Conservation (phyloP, 2,113 vertebrate species). For the Phylloscopus trochilus region DNA sequence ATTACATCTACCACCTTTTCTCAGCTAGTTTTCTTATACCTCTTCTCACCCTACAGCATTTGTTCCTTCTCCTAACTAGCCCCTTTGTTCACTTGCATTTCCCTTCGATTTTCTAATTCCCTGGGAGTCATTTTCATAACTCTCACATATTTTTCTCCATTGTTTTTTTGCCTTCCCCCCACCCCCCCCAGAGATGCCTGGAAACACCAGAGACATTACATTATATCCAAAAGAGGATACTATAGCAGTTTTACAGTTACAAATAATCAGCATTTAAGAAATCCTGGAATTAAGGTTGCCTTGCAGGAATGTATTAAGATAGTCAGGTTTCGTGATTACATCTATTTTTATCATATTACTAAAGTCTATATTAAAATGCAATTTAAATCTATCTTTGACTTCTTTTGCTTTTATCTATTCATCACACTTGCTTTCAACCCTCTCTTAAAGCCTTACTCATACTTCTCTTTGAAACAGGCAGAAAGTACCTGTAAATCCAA, state of each 20-base stretch:
- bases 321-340: conserved; percentile 6
- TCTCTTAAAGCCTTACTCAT: conserved; percentile 26
- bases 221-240: neutral
- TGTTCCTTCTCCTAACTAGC: neutral
- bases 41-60: neutral
- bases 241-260: neutral
- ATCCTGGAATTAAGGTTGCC: neutral
- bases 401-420: conserved; percentile 35
- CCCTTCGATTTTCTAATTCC: neutral
- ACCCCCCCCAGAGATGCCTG: neutral
- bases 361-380: conserved; percentile 41
- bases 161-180: neutral
- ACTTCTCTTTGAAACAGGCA: neutral
- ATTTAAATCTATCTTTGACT: conserved; percentile 54
- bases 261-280: conserved; percentile 8
- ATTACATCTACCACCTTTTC: neutral
- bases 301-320: neutral
- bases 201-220: neutral
- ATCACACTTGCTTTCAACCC: conserved; percentile 25
- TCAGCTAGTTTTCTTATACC: neutral
- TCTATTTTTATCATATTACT: conserved; percentile 46
- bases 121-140: neutral
- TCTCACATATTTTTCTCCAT: neutral
- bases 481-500: neutral
- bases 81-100: neutral